Percentiles rank a stretch among this genome's conserved stretches.
These are phyloP conservation scores for Bellardia bayeri DNA, from an alignment of 2,888 invertebrate genomes.

Conservation along the genomic window DNA sequence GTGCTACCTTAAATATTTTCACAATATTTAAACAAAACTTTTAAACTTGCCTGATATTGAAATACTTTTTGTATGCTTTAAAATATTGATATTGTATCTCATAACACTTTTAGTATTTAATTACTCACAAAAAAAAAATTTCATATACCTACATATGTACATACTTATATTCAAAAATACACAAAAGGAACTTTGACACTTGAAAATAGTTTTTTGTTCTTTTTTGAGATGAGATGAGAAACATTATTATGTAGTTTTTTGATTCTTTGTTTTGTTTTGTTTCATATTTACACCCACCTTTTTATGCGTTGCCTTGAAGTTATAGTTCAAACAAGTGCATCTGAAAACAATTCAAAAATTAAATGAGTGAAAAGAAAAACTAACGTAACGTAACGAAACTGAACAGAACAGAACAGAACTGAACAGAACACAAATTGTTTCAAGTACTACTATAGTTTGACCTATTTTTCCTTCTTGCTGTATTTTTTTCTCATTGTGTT, in stretches of 20 bases:
- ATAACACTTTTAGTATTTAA: slow-evolving; percentile 37
- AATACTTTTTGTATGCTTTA: background rate
- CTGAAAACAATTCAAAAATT: slow-evolving; percentile 55
- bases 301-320: slow-evolving; percentile 54
- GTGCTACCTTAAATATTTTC: too few species aligned
- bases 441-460: slow-evolving; percentile 56
- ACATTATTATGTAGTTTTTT: background rate
- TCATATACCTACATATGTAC: background rate
- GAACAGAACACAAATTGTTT: slow-evolving; percentile 41
- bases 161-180: slow-evolving; percentile 12
- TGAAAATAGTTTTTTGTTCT: slow-evolving; percentile 37
- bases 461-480: slow-evolving; percentile 46
- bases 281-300: slow-evolving; percentile 25
- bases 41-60: slow-evolving; percentile 38
- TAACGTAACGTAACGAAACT: background rate
- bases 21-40: background rate
- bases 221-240: slow-evolving; percentile 18
- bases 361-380: slow-evolving; percentile 15
- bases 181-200: slow-evolving; percentile 61
- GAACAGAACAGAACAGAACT: background rate
- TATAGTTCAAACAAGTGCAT: slow-evolving; percentile 65
- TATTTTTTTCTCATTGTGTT: slow-evolving; percentile 17
- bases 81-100: slow-evolving; percentile 43
- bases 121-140: slow-evolving; percentile 30
- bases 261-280: background rate